phyloP scores from a whole-genome alignment of 2,888 invertebrate genomes.

The Hypena proboscidalis region DNA sequence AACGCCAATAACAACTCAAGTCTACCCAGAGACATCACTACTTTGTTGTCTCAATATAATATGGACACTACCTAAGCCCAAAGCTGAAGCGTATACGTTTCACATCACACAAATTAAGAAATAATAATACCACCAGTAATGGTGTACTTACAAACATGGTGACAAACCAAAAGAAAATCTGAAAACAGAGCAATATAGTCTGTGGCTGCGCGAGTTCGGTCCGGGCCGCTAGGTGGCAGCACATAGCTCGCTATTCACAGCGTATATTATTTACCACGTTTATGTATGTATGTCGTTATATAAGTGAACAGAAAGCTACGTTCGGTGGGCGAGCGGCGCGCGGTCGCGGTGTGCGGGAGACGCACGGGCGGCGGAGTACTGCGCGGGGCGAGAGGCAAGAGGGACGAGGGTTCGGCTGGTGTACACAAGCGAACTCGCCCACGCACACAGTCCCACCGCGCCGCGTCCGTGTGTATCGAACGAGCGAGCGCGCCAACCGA shows the following conservation, averaged over 20 bases:
- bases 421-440: conserved; percentile 48
- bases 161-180: conserved; percentile 64
- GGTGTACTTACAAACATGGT: conserved; percentile 57
- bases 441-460: conserved; percentile 58
- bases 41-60: no score
- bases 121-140: conserved; percentile 46
- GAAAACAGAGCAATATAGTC: conserved; percentile 64
- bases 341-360: conserved; percentile 29
- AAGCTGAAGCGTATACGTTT: no score
- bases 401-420: conserved; percentile 26
- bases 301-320: conserved; percentile 85
- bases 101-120: background rate
- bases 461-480: conserved; percentile 75
- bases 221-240: conserved; percentile 82
- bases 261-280: conserved; percentile 81
- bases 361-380: conserved; percentile 29
- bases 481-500: conserved; percentile 79
- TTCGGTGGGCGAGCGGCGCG: conserved; percentile 52
- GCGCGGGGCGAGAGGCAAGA: conserved; percentile 36
- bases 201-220: conserved; percentile 62
- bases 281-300: conserved; percentile 80
- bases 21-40: background rate
- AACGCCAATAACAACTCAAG: conserved; percentile 18
- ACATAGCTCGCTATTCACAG: conserved; percentile 80
- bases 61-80: no score